Evolutionary conservation across 2,113 vertebrate genomes (phyloP), one percentile per base, ranked within the genome.

Genomic region (Charina bottae): DNA sequence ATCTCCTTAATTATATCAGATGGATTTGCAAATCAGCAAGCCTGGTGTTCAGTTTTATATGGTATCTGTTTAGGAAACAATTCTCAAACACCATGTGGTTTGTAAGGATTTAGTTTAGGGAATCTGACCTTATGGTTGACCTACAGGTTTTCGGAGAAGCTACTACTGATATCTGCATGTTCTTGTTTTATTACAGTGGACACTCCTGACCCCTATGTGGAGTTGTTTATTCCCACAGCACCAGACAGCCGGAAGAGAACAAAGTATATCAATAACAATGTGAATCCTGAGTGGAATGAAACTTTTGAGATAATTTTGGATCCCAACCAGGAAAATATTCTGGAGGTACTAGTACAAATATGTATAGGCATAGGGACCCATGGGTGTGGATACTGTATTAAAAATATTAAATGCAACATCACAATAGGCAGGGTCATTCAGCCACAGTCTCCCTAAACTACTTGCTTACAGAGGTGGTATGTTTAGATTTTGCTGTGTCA

Each of bases 181-280:
- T 6, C 90, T 96, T 91, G 58, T 92, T 86, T 68, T 23, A 89
- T 46, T 91, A 0, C 93, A 99, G 99, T 99, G 95, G 99, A 99
- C 95, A 99, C 99, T 46, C 99, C 99, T 53, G 99, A 99, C 93
- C 99, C 99, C 0, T 99, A 99, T 0, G 98, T 99, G 97, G 98
- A 99, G 93, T 97, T 99, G 89, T 99, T 98, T 97, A 98, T 99
- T 93, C 98, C 98, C 0, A 98, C 98, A 0, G 98, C 99, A 53
- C 99, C 99, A 0, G 99, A 99, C 87, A 98, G 98, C 97, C 98
- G 98, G 92, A 99, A 99, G 94, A 98, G 97, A 96, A 99, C 99
- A 0, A 98, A 97, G 24, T 98, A 99, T 91, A 98, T 99, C 94
- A 98, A 99, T 96, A 99, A 99, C 0, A 42, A 99, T 83, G 97